phyloP scores from a whole-genome alignment of 1,140 invertebrate species.

The Pogonus chalceus region DNA sequence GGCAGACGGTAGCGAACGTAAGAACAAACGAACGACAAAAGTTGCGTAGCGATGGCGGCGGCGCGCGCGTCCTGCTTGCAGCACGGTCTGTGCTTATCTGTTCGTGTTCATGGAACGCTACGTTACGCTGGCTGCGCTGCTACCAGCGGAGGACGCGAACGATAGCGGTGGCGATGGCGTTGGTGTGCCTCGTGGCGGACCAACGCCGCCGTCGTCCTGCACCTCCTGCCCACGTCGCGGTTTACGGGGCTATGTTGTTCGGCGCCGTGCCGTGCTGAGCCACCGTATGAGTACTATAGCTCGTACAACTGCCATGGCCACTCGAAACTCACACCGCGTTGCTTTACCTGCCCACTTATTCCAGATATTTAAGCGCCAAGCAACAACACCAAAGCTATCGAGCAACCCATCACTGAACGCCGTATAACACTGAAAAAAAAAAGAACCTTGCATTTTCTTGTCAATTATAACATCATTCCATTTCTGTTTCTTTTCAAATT shows the following conservation, averaged over 20 bases:
- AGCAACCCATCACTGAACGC: no score
- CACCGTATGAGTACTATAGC: not conserved
- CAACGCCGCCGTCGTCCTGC: not conserved
- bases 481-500: no score
- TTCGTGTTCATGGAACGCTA: not conserved
- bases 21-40: no score
- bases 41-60: no score
- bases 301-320: not conserved
- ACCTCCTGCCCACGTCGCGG: not conserved
- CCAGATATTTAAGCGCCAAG: not conserved
- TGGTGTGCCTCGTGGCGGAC: not conserved
- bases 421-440: no score
- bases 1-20: no score
- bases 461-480: no score
- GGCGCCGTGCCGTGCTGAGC: not conserved
- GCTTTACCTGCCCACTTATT: not conserved
- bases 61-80: not conserved
- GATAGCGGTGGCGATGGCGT: no score
- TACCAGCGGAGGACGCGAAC: no score
- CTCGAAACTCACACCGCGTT: not conserved
- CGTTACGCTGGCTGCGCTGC: no score
- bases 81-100: slow-evolving; percentile 1
- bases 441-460: no score
- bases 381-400: no score
- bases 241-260: not conserved